phyloP scores from a whole-genome alignment of 2,113 vertebrate species.

The Recurvirostra avosetta region DNA sequence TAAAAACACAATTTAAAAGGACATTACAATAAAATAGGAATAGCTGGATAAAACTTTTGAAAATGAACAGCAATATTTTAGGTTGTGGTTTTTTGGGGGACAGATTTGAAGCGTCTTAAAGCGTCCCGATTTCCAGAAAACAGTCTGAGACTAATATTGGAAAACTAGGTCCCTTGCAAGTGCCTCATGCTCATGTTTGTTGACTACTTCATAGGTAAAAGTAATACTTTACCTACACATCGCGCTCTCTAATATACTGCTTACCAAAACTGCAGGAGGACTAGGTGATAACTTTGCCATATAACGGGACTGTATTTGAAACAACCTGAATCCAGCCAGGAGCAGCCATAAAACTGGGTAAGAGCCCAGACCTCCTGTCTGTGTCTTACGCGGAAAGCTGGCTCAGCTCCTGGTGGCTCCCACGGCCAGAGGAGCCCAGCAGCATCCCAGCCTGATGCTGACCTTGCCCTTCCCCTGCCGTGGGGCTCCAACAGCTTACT shows the following conservation, averaged over 20 bases:
- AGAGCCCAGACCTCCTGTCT: not conserved
- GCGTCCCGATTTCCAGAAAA: not conserved
- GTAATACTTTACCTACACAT: not conserved
- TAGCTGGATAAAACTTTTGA: not conserved
- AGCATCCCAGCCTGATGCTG: not conserved
- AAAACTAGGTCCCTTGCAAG: not conserved
- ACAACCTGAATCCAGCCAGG: not conserved
- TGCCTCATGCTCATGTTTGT: not conserved
- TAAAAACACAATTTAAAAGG: not conserved
- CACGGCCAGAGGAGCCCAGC: not conserved
- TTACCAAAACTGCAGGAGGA: not conserved
- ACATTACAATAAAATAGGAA: not conserved
- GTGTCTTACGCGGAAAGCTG: not conserved
- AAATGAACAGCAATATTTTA: not conserved
- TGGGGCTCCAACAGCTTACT: not conserved
- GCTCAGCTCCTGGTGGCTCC: not conserved
- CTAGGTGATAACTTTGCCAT: not conserved
- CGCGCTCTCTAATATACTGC: rapidly evolving
- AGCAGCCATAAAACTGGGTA: not conserved
- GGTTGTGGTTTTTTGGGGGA: not conserved
- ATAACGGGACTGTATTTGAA: rapidly evolving
- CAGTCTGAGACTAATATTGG: not conserved
- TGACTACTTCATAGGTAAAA: not conserved
- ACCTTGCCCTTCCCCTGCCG: not conserved
- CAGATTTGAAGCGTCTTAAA: not conserved